These are phyloP conservation scores for Epinephelus cyanopodus DNA, from an alignment of 2,113 vertebrate species.

Conservation along the genomic window DNA sequence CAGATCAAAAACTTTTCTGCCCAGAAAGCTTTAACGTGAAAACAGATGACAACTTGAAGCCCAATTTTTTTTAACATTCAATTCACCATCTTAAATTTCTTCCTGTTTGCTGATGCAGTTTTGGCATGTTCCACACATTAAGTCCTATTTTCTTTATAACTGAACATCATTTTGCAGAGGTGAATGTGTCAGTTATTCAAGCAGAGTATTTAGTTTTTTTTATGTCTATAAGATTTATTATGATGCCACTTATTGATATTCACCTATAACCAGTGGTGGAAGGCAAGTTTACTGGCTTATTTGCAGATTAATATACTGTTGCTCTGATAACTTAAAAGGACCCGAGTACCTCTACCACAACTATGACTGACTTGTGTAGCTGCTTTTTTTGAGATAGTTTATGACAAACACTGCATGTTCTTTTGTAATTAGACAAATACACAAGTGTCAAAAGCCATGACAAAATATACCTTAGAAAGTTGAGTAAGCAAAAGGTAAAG, in stretches of 20 bases:
- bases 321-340: not conserved
- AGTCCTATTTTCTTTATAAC: not conserved
- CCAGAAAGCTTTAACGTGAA: not conserved
- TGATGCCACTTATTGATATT: not conserved
- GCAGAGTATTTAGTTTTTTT: no score
- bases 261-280: not conserved
- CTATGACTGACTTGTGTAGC: no score
- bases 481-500: not conserved
- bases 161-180: not conserved
- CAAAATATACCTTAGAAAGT: not conserved
- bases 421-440: not conserved
- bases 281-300: no score
- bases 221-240: not conserved
- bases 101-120: not conserved
- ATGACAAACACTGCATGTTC: not conserved
- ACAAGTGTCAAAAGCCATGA: not conserved
- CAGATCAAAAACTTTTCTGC: no score
- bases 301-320: not conserved
- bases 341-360: not conserved
- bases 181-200: not conserved
- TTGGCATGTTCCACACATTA: not conserved
- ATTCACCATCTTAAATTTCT: not conserved
- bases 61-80: not conserved
- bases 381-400: not conserved
- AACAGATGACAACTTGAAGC: not conserved